Conservation (phyloP, 37 sponge, comb jelly and placozoan species). For the Agelas oroides region DNA sequence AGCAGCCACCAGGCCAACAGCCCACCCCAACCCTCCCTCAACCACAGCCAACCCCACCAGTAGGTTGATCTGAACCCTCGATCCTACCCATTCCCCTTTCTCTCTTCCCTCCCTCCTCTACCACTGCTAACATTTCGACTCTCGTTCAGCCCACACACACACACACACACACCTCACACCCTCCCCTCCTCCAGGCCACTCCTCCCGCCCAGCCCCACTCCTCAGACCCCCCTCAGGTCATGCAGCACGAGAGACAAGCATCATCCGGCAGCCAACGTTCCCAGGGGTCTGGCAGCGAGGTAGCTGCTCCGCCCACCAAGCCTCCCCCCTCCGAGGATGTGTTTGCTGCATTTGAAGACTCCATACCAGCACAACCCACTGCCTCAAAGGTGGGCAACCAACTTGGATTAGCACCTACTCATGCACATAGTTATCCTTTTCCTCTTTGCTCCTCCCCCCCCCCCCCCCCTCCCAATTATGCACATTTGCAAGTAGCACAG, state of each 20-base stretch:
- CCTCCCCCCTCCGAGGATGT: conserved; percentile 19
- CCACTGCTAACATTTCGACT: no score
- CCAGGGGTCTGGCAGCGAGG: not conserved
- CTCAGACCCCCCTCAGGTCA: not conserved
- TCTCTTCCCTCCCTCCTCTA: not conserved
- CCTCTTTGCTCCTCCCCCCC: no score
- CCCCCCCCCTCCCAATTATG: no score
- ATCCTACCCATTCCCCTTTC: conserved; percentile 3
- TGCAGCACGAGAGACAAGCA: not conserved
- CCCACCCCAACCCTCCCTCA: no score
- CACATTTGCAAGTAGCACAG: no score
- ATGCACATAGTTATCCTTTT: no score
- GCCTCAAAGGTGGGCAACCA: not conserved
- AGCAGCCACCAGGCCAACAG: not conserved
- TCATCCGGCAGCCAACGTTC: not conserved
- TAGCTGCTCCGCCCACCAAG: not conserved
- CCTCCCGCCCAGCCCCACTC: not conserved
- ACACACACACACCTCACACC: no score
- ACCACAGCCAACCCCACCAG: no score
- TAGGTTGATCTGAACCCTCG: not conserved
- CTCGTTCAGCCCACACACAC: no score
- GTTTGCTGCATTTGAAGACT: conserved; percentile 65
- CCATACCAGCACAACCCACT: not conserved
- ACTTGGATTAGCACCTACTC: no score
- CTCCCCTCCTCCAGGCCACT: not conserved